Percentiles rank a stretch among this genome's conserved stretches.
These are phyloP conservation scores for Octodon degus DNA, from an alignment of 2,113 vertebrate genomes.

Conservation along the genomic window DNA sequence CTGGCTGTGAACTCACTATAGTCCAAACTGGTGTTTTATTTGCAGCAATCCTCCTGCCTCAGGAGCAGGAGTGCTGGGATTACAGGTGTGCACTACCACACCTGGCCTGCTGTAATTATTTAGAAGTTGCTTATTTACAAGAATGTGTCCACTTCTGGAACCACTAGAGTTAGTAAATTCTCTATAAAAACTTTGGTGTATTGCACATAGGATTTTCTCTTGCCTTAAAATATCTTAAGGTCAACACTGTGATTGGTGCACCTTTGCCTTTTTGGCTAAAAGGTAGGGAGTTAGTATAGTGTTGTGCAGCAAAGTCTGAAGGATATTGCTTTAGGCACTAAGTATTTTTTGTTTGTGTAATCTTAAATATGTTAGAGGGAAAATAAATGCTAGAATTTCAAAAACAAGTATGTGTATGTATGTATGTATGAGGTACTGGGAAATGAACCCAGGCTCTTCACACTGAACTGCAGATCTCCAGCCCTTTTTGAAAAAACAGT, in stretches of 20 bases:
- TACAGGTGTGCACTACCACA: not conserved
- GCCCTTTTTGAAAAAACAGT: not conserved
- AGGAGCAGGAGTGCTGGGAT: not conserved
- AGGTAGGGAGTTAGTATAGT: not conserved
- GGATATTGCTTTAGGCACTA: not conserved
- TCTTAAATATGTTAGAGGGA: not conserved
- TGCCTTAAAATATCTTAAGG: not conserved
- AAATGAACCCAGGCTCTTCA: not conserved
- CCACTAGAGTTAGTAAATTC: fast-evolving
- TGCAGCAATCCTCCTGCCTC: not conserved
- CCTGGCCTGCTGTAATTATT: not conserved
- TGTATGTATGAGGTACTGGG: not conserved
- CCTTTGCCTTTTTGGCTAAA: not conserved
- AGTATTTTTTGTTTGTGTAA: not conserved
- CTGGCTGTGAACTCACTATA: not conserved
- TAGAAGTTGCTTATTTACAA: not conserved
- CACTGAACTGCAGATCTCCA: not conserved
- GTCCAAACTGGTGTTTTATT: too few species aligned
- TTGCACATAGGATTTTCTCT: not conserved
- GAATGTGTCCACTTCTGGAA: fast-evolving
- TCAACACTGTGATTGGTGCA: too few species aligned
- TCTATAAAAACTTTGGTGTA: not conserved
- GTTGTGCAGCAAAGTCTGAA: not conserved
- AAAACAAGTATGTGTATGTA: not conserved
- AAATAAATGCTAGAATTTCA: not conserved